These are phyloP conservation scores for Xanthorhoe designata DNA, from an alignment of 2,888 invertebrate genomes.

Conservation along the genomic window DNA sequence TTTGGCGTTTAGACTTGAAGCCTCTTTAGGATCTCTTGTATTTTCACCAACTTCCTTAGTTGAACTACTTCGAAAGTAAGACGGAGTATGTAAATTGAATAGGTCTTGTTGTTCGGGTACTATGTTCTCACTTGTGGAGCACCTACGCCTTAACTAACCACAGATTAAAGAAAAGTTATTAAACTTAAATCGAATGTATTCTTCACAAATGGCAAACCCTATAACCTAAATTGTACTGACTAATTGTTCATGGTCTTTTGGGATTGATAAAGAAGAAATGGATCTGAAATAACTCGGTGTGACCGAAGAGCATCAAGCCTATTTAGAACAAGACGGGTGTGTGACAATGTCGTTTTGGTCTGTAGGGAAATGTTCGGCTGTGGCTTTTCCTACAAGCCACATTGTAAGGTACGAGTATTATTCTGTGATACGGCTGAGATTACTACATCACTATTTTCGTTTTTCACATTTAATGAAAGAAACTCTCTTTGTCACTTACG, in stretches of 20 bases:
- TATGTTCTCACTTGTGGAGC: neutral
- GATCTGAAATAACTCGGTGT: neutral
- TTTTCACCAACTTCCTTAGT: slow-evolving; percentile 16
- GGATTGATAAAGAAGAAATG: neutral
- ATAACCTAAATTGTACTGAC: too few species aligned
- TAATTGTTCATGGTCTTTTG: neutral
- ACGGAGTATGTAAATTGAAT: slow-evolving; percentile 6
- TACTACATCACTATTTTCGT: neutral
- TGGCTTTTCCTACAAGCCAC: neutral
- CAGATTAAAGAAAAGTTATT: neutral
- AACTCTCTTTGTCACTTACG: neutral
- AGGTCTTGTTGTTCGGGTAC: slow-evolving; percentile 1
- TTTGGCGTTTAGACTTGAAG: slow-evolving; percentile 45
- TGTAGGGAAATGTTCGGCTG: slow-evolving; percentile 1
- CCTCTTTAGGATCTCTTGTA: slow-evolving; percentile 29
- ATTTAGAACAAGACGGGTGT: neutral
- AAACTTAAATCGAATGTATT: too few species aligned
- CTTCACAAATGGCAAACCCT: too few species aligned
- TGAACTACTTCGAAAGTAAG: slow-evolving; percentile 1
- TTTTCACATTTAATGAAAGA: neutral
- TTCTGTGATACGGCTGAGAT: neutral
- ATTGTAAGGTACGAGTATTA: neutral
- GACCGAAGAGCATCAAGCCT: neutral
- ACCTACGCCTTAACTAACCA: neutral
- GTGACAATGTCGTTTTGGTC: neutral